Percentiles rank a stretch among this genome's conserved stretches.
Conservation (phyloP, 2,888 invertebrate genomes). For the Caenorhabditis japonica region DNA sequence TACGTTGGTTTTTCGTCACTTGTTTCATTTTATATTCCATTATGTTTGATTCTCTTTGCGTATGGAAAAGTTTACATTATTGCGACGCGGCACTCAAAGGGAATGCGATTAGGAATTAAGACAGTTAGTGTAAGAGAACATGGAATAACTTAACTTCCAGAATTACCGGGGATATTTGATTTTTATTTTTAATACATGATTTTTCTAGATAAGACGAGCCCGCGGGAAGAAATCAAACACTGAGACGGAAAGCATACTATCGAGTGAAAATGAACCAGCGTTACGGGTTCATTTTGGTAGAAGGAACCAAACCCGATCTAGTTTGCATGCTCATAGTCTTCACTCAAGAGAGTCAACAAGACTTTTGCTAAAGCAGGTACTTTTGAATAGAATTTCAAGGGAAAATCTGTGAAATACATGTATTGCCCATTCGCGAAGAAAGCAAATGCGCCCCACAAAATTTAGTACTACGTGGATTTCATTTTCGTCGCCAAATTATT, state of each 20-base stretch:
- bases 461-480: no score
- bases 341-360: slow-evolving; percentile 54
- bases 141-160: no score
- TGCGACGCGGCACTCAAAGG: slow-evolving; percentile 72
- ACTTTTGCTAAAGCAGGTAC: slow-evolving; percentile 65
- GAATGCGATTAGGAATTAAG: slow-evolving; percentile 72
- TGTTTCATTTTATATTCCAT: slow-evolving; percentile 95
- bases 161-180: background rate
- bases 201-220: slow-evolving; percentile 57
- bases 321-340: slow-evolving; percentile 31
- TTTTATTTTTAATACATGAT: background rate
- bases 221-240: slow-evolving; percentile 54
- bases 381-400: no score
- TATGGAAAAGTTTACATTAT: slow-evolving; percentile 85
- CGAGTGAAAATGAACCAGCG: slow-evolving; percentile 67
- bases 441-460: no score
- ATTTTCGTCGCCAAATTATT: no score
- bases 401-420: no score
- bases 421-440: no score
- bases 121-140: slow-evolving; percentile 60
- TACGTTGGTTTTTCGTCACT: slow-evolving; percentile 97
- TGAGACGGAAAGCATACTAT: slow-evolving; percentile 65
- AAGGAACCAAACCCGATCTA: slow-evolving; percentile 47
- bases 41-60: slow-evolving; percentile 97
- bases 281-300: slow-evolving; percentile 74